Conservation (phyloP, 92 coral and sea anemone species). For the Phenganax marumi region DNA sequence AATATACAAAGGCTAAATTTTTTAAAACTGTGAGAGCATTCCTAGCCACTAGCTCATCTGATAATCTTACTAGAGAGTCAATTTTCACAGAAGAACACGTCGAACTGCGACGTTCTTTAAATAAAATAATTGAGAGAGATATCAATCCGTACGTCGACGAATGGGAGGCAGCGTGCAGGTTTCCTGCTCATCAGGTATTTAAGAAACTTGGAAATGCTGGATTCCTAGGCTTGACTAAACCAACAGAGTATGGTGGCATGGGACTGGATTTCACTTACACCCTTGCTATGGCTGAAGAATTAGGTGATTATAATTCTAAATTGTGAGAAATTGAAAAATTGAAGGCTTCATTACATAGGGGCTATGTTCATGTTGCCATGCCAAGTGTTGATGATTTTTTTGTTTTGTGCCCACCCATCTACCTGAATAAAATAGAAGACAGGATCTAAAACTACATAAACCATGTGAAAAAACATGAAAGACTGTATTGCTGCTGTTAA, state of each 20-base stretch:
- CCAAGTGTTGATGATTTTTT: too few species aligned
- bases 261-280: conserved; percentile 91
- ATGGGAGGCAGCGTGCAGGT: conserved; percentile 82
- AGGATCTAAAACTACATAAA: too few species aligned
- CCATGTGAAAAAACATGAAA: too few species aligned
- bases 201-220: conserved; percentile 93
- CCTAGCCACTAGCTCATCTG: conserved; percentile 56
- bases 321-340: too few species aligned
- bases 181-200: conserved; percentile 94
- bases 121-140: conserved; percentile 85
- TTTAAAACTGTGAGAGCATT: conserved; percentile 41
- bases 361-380: too few species aligned
- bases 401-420: too few species aligned
- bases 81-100: conserved; percentile 83
- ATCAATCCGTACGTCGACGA: conserved; percentile 97
- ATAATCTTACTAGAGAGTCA: conserved; percentile 70
- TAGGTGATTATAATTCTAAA: conserved; percentile 51
- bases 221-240: conserved; percentile 89
- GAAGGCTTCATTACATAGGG: too few species aligned
- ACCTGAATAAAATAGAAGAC: too few species aligned
- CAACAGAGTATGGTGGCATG: conserved; percentile 90
- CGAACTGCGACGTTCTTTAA: conserved; percentile 75
- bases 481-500: too few species aligned
- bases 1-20: background rate
- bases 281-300: conserved; percentile 95